Evolutionary conservation across 37 sponge, comb jelly and placozoan species (phyloP), one percentile per base, ranked within the genome.

Genomic region (Theonella swinhoei): DNA sequence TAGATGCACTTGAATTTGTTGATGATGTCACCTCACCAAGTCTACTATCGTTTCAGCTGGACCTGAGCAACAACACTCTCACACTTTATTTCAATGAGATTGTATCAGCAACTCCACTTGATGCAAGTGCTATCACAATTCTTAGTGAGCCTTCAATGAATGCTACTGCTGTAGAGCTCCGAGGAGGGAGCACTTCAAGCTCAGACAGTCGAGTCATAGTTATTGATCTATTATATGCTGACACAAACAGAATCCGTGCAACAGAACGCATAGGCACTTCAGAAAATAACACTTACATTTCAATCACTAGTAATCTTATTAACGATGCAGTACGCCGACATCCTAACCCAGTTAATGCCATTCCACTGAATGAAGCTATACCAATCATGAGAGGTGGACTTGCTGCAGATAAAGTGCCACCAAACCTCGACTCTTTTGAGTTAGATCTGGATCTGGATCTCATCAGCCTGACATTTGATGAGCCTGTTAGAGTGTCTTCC

Each of bases 11-110:
- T 26, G 41, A 9, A 24, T 96, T 94, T 62, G 69, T 83, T 11
- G 85, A 91, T 64, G 97, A 96, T 70, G 62, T 31, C 24, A 85
- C 80, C 19, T 42, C 72, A 30, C 94, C 97, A 59, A 65, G 25
- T 25, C 85, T 96, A 0, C 40, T 89, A 19, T 69, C 65, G 19
- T 96, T 85, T 37, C 77, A 80, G 17, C 88, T 96, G 14, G 62
- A 96, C 67, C 37, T 96, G 33, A 80, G 78, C 54, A 62, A 68
- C 38, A 67, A 82, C 67, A 91, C 92, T n/a, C 70, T 89, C 54
- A 94, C 88, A 0, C 74, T 96, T 20, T 80, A 85, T 20, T 96
- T 96, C 59, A 81, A 85, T 47, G 94, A 96, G 74, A 89, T 85
- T 26, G 97, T 96, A 19, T 65, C 68, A 34, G 87, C 80, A 22